Conservation (phyloP, 1,140 invertebrate species). For the Dreissena polymorpha region DNA sequence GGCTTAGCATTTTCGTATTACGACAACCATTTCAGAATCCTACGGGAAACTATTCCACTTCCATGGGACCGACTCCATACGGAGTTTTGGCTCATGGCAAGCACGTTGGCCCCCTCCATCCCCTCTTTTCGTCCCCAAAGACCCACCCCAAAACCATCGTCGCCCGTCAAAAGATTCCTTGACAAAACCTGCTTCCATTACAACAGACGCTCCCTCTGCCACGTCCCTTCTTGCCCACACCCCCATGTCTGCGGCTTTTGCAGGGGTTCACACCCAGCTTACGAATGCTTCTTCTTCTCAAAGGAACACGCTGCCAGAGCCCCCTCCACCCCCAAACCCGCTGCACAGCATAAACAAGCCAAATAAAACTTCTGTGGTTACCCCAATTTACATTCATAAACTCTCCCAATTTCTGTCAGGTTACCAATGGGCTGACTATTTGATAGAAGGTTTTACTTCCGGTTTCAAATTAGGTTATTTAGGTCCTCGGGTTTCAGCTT, state of each 20-base stretch:
- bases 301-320: not conserved
- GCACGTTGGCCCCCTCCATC: not conserved
- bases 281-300: not conserved
- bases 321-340: not conserved
- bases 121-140: constrained; percentile 20
- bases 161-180: not conserved
- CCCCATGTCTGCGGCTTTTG: constrained; percentile 40
- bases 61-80: constrained; percentile 21
- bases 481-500: not conserved
- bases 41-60: not conserved
- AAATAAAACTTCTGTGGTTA: not conserved
- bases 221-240: constrained; percentile 6
- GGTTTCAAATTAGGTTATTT: constrained; percentile 22
- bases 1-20: constrained; percentile 18
- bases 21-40: constrained; percentile 19
- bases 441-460: constrained; percentile 18
- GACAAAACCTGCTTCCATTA: constrained; percentile 22
- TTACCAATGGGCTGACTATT: not conserved
- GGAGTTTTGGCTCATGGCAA: constrained; percentile 15
- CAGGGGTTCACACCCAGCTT: constrained; percentile 1
- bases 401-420: not conserved
- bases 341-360: too few relatives aligned
- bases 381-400: not conserved
- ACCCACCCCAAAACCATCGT: not conserved
- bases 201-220: constrained; percentile 7